These are phyloP conservation scores for Pocota personata DNA, from an alignment of 2,888 invertebrate genomes.

Conservation along the genomic window DNA sequence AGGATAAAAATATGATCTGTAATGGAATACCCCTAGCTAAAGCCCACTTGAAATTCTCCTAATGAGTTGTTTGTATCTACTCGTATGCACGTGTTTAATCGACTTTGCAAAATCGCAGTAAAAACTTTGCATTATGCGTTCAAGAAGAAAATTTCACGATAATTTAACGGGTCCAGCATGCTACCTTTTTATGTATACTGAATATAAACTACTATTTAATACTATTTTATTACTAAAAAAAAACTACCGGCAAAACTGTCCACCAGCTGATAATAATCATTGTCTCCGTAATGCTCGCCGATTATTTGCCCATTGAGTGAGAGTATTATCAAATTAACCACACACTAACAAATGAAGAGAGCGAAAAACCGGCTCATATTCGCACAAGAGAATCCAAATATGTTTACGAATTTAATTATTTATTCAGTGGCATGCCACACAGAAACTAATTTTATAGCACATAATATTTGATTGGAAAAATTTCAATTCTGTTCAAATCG, in stretches of 20 bases:
- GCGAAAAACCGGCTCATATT: neutral
- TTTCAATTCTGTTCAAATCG: conserved; percentile 52
- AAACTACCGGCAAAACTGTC: neutral
- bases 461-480: conserved; percentile 50
- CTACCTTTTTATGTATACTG: no score
- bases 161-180: no score
- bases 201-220: conserved; percentile 11
- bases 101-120: no score
- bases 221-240: neutral
- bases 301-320: neutral
- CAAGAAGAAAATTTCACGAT: no score
- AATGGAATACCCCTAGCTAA: no score
- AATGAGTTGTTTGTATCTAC: no score
- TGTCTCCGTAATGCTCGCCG: neutral
- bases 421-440: conserved; percentile 24
- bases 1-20: no score
- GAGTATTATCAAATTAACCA: neutral
- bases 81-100: no score
- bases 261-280: neutral
- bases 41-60: no score
- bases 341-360: neutral
- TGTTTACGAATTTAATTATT: neutral
- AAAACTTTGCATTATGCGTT: no score
- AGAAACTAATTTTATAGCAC: conserved; percentile 41
- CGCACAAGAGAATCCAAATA: neutral